Conservation (phyloP, 2,797 vertebrate genomes). For the Alfaro cultratus region DNA sequence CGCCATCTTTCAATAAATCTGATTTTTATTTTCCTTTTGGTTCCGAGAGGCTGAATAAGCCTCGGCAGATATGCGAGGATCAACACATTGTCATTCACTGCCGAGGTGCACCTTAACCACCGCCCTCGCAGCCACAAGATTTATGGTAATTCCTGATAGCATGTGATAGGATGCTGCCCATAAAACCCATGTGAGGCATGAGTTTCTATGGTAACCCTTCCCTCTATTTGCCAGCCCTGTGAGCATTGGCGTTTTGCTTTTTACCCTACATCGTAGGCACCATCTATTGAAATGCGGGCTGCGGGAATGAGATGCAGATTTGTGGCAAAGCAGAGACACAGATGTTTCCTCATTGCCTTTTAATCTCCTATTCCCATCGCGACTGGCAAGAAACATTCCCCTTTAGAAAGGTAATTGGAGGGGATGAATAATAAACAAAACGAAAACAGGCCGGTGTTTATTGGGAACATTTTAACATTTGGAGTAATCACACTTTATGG, state of each 20-base stretch:
- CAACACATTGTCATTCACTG: conserved; percentile 81
- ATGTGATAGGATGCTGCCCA: conserved; percentile 81
- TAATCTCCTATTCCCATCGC: conserved; percentile 76
- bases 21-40: conserved; percentile 73
- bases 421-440: conserved; percentile 82
- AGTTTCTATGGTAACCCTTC: conserved; percentile 85
- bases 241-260: conserved; percentile 68
- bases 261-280: conserved; percentile 66
- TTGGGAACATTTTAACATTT: conserved; percentile 74
- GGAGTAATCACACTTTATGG: conserved; percentile 71
- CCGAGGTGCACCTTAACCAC: conserved; percentile 76
- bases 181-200: conserved; percentile 80
- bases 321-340: conserved; percentile 75
- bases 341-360: conserved; percentile 82
- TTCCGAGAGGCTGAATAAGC: conserved; percentile 67
- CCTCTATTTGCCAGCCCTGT: conserved; percentile 72
- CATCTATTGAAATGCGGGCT: conserved; percentile 74
- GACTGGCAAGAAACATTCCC: conserved; percentile 70
- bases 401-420: conserved; percentile 80
- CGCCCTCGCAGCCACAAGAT: conserved; percentile 74
- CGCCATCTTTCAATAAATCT: conserved; percentile 68
- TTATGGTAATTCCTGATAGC: conserved; percentile 82
- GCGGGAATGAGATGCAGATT: conserved; percentile 80
- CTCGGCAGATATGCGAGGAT: conserved; percentile 71
- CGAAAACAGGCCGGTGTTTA: conserved; percentile 74